These are phyloP conservation scores for Cliona cf. orientalis DNA, from an alignment of 37 sponge, comb jelly and placozoan species.

Conservation along the genomic window DNA sequence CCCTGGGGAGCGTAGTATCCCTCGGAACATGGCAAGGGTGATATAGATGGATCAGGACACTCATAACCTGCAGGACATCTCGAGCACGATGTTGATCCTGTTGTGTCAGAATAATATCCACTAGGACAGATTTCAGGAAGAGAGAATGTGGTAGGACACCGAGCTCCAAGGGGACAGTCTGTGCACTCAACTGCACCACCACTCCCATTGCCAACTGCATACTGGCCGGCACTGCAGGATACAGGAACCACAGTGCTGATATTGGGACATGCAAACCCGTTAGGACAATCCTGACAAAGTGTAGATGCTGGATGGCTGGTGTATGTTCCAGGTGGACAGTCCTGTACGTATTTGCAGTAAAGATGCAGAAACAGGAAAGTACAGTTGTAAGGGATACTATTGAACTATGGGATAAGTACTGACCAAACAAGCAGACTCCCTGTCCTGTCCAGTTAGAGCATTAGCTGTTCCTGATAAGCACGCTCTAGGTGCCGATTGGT, in stretches of 20 bases:
- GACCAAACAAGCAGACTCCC: neutral
- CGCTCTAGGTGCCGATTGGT: neutral
- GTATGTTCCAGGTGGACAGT: slow-evolving; percentile 1
- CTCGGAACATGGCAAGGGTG: neutral
- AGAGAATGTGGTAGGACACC: neutral
- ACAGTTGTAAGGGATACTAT: neutral
- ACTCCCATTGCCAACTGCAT: neutral
- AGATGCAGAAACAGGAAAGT: neutral
- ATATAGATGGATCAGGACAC: neutral
- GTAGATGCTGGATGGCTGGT: neutral
- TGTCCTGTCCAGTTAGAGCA: neutral
- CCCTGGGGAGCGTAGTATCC: neutral
- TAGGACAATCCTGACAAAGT: neutral
- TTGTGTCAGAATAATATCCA: neutral
- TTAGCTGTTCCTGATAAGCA: neutral
- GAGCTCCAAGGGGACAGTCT: neutral
- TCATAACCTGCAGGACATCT: neutral
- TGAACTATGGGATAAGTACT: neutral
- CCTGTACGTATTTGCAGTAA: too few relatives aligned
- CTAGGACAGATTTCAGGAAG: neutral
- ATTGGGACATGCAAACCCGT: neutral
- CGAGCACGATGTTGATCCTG: neutral
- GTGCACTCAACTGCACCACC: neutral
- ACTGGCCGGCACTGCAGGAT: neutral
- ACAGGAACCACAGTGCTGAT: neutral